These are phyloP conservation scores for Harpalus rubripes DNA, from an alignment of 2,888 invertebrate species.

Conservation along the genomic window DNA sequence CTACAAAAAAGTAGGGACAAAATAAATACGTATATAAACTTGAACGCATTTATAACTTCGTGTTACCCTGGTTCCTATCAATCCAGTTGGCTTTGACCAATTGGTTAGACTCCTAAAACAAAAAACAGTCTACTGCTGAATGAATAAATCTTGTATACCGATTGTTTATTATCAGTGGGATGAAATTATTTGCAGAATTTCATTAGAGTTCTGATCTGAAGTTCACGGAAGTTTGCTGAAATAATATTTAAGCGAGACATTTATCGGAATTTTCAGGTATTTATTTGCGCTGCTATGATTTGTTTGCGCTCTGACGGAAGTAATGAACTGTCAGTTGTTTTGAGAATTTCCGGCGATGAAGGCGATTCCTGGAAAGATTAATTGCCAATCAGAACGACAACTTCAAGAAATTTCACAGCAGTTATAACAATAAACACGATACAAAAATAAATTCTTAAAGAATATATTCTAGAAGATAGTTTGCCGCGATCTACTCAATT, in stretches of 20 bases:
- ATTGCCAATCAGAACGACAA: slow-evolving; percentile 5
- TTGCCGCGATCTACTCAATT: too few relatives aligned
- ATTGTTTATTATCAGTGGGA: slow-evolving; percentile 49
- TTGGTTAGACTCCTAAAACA: not conserved
- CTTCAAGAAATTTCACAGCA: not conserved
- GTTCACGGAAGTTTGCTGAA: slow-evolving; percentile 57
- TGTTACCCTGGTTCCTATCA: too few relatives aligned
- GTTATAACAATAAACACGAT: not conserved
- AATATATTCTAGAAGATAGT: too few relatives aligned
- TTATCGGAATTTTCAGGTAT: slow-evolving; percentile 47
- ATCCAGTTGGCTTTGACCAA: not conserved
- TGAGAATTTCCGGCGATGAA: slow-evolving; percentile 29
- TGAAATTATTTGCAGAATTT: slow-evolving; percentile 48
- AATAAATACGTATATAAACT: too few relatives aligned
- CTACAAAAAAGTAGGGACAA: too few relatives aligned
- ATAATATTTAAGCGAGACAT: slow-evolving; percentile 62
- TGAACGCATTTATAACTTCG: too few relatives aligned
- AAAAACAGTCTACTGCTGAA: slow-evolving; percentile 12
- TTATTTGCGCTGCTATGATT: slow-evolving; percentile 55
- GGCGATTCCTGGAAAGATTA: not conserved
- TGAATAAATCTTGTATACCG: slow-evolving; percentile 14
- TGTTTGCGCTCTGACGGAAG: slow-evolving; percentile 53
- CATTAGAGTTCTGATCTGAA: slow-evolving; percentile 57
- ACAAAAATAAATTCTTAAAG: not conserved
- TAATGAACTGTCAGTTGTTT: slow-evolving; percentile 39